Conservation (phyloP, 2,797 vertebrate species). For the Choloepus didactylus region DNA sequence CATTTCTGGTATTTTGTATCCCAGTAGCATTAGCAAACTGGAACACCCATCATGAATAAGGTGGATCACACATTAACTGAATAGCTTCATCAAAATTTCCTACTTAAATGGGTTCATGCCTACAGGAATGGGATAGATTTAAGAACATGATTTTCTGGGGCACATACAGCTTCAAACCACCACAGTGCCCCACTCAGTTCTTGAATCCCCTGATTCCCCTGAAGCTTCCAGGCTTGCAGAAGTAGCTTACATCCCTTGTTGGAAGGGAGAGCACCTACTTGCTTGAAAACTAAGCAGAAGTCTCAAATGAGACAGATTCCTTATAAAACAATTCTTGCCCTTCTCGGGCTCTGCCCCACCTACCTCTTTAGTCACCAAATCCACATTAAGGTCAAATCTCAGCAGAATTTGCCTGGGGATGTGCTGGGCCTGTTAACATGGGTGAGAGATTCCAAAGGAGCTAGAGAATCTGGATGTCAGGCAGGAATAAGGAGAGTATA, state of each 20-base stretch:
- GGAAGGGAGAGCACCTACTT: not conserved
- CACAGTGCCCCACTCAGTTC: no score
- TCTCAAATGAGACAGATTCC: not conserved
- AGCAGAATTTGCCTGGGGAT: not conserved
- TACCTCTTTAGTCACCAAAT: not conserved
- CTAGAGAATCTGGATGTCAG: not conserved
- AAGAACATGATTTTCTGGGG: no score
- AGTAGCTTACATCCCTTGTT: not conserved
- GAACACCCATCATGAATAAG: no score
- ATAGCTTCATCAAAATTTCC: no score
- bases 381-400: not conserved
- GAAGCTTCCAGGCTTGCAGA: not conserved
- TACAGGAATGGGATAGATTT: no score
- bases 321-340: not conserved
- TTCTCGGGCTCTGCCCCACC: not conserved
- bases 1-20: no score
- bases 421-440: not conserved
- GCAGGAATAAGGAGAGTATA: not conserved
- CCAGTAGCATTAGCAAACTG: no score
- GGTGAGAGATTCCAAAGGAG: not conserved
- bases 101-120: no score
- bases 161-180: no score
- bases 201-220: not conserved
- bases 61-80: no score
- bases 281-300: not conserved